Evolutionary conservation across 2,113 vertebrate genomes (phyloP).

Genomic region (Pedionomus torquatus): DNA sequence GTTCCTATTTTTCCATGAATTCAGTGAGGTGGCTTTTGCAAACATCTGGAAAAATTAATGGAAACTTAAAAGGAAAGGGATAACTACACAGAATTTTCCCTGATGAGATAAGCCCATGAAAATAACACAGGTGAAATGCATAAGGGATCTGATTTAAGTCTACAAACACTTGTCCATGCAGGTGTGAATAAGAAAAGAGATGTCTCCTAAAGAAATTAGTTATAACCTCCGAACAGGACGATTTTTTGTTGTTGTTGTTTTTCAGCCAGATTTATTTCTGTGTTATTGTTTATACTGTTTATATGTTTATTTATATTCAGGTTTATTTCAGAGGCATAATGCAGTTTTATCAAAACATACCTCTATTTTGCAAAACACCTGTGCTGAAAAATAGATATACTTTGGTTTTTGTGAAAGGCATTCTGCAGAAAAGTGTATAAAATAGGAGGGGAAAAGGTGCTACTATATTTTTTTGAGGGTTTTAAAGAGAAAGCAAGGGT

Average conservation of each 20-base stretch:
- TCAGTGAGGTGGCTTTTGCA: background rate
- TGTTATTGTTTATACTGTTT: too few species aligned
- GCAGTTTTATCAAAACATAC: background rate
- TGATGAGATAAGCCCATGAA: background rate
- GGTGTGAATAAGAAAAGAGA: background rate
- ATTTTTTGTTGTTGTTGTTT: background rate
- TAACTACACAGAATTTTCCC: background rate
- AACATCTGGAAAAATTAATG: background rate
- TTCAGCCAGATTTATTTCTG: background rate
- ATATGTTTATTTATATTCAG: too few species aligned
- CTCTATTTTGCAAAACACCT: background rate
- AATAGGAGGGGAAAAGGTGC: background rate
- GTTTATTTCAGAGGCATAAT: background rate
- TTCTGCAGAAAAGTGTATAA: background rate
- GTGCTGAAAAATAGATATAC: background rate
- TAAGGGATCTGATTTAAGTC: background rate
- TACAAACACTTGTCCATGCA: background rate
- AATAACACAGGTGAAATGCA: background rate
- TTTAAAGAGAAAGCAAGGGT: background rate
- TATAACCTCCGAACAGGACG: background rate
- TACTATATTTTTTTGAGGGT: background rate
- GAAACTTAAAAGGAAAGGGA: background rate
- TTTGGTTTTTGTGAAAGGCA: background rate
- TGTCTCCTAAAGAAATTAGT: rapidly evolving
- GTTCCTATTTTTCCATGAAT: background rate